These are phyloP conservation scores for Pyrocoelia pectoralis DNA, from an alignment of 2,888 invertebrate genomes.

Conservation along the genomic window DNA sequence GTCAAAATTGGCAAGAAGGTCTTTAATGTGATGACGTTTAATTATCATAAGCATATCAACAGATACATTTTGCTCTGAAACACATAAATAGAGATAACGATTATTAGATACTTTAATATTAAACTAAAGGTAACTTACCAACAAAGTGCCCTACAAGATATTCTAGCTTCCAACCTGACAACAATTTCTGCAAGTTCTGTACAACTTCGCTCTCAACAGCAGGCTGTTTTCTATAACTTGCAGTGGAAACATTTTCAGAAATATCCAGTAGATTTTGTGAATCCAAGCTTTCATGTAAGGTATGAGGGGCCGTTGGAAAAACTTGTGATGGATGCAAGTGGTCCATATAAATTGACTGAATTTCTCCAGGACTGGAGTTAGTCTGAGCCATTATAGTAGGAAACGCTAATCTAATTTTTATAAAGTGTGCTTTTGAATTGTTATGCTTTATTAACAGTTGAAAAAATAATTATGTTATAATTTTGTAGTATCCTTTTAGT, in stretches of 20 bases:
- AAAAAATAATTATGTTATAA: background rate
- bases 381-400: too few species aligned
- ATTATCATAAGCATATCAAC: constrained; percentile 15
- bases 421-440: background rate
- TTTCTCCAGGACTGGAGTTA: too few species aligned
- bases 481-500: constrained; percentile 2
- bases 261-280: too few species aligned
- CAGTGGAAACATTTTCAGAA: too few species aligned
- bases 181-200: background rate
- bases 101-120: background rate
- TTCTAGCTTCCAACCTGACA: constrained; percentile 6
- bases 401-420: background rate
- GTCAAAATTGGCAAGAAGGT: constrained; percentile 37
- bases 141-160: constrained; percentile 3
- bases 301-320: too few species aligned
- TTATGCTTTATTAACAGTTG: constrained; percentile 18
- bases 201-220: background rate
- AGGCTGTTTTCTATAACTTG: background rate
- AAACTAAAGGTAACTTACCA: constrained; percentile 5
- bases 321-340: too few species aligned
- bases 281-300: too few species aligned
- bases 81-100: background rate
- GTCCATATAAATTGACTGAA: background rate
- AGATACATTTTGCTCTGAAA: constrained; percentile 1
- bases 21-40: constrained; percentile 39